A percentile compares a stretch with the other conserved stretches of the same genome.
Evolutionary conservation across 37 sponge, comb jelly and placozoan genomes (phyloP).

Genomic region (Hormiphora californensis): DNA sequence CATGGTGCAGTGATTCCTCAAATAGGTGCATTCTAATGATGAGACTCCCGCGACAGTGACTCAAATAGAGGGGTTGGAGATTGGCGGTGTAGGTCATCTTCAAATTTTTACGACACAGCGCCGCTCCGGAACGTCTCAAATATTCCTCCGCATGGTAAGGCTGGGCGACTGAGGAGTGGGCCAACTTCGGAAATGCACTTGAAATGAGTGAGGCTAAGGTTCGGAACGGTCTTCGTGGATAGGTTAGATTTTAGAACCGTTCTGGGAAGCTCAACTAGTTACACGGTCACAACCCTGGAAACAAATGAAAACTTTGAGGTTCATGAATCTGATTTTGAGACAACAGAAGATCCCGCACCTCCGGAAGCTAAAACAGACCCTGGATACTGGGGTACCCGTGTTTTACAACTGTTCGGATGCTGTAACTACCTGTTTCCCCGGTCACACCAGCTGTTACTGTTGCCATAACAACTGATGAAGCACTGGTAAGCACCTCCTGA

Average conservation of each 20-base stretch:
- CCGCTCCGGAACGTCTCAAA: background rate
- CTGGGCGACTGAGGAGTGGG: background rate
- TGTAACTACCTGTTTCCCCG: background rate
- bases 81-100: too few relatives aligned
- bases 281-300: background rate
- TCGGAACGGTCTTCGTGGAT: background rate
- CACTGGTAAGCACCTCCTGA: too few relatives aligned
- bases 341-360: background rate
- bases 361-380: background rate
- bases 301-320: slow-evolving; percentile 33
- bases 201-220: slow-evolving; percentile 6
- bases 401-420: slow-evolving; percentile 12
- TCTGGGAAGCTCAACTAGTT: background rate
- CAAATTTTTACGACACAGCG: slow-evolving; percentile 34
- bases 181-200: background rate
- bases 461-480: background rate
- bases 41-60: too few relatives aligned
- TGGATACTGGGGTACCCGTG: background rate
- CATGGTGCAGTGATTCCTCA: background rate
- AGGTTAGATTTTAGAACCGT: background rate
- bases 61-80: too few relatives aligned
- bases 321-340: background rate
- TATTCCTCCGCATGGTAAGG: background rate
- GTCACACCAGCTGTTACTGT: background rate
- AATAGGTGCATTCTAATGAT: background rate